These are phyloP conservation scores for Spea bombifrons DNA, from an alignment of 2,113 vertebrate genomes.

Conservation along the genomic window DNA sequence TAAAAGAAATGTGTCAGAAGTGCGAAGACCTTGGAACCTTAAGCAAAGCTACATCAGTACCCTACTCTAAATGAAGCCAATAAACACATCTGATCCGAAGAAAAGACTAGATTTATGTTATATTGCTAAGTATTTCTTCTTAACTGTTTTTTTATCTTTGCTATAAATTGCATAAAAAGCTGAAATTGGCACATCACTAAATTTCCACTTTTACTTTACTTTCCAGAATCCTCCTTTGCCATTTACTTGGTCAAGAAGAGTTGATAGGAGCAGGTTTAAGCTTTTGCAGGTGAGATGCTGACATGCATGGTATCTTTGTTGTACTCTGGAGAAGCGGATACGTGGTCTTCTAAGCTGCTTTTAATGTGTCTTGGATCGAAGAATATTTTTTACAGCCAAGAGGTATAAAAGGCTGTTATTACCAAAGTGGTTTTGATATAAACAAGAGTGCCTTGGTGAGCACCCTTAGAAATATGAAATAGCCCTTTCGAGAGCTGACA, in stretches of 20 bases:
- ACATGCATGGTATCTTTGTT: neutral
- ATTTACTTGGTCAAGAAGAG: neutral
- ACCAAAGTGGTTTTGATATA: slow-evolving; percentile 47
- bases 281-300: neutral
- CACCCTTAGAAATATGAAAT: slow-evolving; percentile 23
- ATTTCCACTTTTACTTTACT: neutral
- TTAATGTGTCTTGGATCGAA: slow-evolving; percentile 24
- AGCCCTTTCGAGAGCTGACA: slow-evolving; percentile 22
- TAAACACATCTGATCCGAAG: too few species aligned
- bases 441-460: slow-evolving; percentile 40
- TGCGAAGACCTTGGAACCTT: too few species aligned
- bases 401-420: slow-evolving; percentile 43
- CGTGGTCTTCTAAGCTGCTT: slow-evolving; percentile 15
- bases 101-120: too few species aligned
- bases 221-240: neutral
- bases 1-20: too few species aligned
- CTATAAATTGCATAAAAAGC: neutral
- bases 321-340: neutral
- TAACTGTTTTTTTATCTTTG: too few species aligned
- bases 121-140: too few species aligned
- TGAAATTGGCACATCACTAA: neutral
- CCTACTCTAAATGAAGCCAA: too few species aligned
- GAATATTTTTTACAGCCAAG: slow-evolving; percentile 33
- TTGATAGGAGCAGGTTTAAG: neutral
- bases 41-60: too few species aligned